Evolutionary conservation across 2,797 vertebrate species (phyloP).

Genomic region (Harpagifer antarcticus): DNA sequence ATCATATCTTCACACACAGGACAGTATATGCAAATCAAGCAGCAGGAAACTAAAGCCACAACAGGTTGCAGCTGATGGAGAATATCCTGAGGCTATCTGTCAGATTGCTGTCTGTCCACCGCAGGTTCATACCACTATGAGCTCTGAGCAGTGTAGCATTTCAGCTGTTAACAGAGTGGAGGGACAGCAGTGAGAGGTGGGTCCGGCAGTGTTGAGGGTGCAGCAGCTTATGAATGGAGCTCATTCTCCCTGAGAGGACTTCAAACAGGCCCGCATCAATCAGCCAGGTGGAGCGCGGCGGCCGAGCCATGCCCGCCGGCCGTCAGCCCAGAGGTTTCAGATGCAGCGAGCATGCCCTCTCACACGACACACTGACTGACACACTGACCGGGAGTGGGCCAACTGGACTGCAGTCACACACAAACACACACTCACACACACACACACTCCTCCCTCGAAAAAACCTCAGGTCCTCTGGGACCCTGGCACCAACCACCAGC

Average conservation of each 20-base stretch:
- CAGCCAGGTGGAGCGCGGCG: slow-evolving; percentile 75
- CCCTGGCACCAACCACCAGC: slow-evolving; percentile 21
- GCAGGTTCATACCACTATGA: slow-evolving; percentile 54
- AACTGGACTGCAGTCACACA: slow-evolving; percentile 44
- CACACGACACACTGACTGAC: slow-evolving; percentile 70
- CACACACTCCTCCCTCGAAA: slow-evolving; percentile 20
- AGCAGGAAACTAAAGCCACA: slow-evolving; percentile 39
- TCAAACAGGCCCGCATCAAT: slow-evolving; percentile 79
- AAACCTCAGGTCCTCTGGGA: slow-evolving; percentile 34
- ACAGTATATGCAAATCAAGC: slow-evolving; percentile 41
- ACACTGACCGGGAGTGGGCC: slow-evolving; percentile 58
- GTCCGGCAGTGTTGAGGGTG: slow-evolving; percentile 50
- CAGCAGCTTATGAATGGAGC: slow-evolving; percentile 73
- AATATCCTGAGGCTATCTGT: slow-evolving; percentile 53
- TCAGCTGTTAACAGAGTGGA: slow-evolving; percentile 81
- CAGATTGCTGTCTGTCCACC: slow-evolving; percentile 62
- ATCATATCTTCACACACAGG: slow-evolving; percentile 8
- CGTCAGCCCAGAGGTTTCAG: slow-evolving; percentile 70
- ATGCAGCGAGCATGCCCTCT: slow-evolving; percentile 65
- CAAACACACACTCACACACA: slow-evolving; percentile 34
- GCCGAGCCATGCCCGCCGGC: slow-evolving; percentile 64
- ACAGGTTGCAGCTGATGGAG: slow-evolving; percentile 33
- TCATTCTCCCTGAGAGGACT: slow-evolving; percentile 78
- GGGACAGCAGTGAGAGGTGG: slow-evolving; percentile 55
- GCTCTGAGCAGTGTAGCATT: slow-evolving; percentile 72